These are phyloP conservation scores for Poecilus cupreus DNA, from an alignment of 2,888 invertebrate genomes.

Conservation along the genomic window DNA sequence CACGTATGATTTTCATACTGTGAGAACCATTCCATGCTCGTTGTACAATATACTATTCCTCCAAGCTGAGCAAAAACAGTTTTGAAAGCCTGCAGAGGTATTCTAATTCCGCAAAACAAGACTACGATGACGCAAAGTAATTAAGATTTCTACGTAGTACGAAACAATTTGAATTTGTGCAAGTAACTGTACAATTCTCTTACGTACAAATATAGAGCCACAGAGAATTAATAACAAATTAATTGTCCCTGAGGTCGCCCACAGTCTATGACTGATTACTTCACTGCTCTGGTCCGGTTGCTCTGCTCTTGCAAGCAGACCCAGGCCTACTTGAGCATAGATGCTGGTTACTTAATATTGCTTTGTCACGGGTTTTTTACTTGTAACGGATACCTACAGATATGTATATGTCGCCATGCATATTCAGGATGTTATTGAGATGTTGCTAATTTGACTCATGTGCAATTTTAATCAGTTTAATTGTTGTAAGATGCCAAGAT, in stretches of 20 bases:
- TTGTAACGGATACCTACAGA: not conserved
- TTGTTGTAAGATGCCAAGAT: not conserved
- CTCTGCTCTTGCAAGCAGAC: too few relatives aligned
- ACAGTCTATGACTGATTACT: not conserved
- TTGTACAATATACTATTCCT: too few relatives aligned
- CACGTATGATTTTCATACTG: too few relatives aligned
- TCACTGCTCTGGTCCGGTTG: not conserved
- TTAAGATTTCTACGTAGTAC: not conserved
- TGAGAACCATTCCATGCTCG: too few relatives aligned
- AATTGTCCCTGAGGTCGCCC: slow-evolving; percentile 20
- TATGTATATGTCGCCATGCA: not conserved
- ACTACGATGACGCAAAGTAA: not conserved
- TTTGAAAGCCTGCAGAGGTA: too few relatives aligned
- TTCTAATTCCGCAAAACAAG: not conserved
- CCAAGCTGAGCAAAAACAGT: too few relatives aligned
- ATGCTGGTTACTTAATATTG: not conserved
- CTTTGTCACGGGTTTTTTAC: not conserved
- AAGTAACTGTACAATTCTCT: not conserved
- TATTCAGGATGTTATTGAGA: not conserved
- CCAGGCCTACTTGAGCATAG: not conserved
- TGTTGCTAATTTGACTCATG: not conserved
- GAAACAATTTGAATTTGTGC: not conserved
- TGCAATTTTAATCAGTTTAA: not conserved
- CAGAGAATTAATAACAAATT: slow-evolving; percentile 10
- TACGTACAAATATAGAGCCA: not conserved